These are phyloP conservation scores for Hiodon tergisus DNA, from an alignment of 2,113 vertebrate genomes.

Conservation along the genomic window DNA sequence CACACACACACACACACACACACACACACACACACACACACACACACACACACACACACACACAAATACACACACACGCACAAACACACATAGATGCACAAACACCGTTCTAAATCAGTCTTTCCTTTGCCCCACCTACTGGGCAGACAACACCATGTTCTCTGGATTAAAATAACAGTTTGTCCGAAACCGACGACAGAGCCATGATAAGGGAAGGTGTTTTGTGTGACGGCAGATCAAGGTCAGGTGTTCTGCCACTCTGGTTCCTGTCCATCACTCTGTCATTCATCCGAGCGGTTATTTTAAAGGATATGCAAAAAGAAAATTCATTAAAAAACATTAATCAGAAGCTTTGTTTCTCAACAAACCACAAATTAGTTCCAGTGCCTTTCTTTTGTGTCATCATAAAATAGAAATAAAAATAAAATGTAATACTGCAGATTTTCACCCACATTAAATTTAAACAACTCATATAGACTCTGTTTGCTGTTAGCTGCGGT, in stretches of 20 bases:
- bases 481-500: constrained; percentile 32
- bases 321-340: constrained; percentile 26
- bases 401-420: constrained; percentile 46
- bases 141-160: constrained; percentile 37
- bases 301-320: constrained; percentile 24
- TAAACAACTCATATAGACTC: constrained; percentile 34
- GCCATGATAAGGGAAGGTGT: constrained; percentile 30
- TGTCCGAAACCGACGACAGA: constrained; percentile 33
- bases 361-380: constrained; percentile 49
- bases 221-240: constrained; percentile 28
- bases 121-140: constrained; percentile 30
- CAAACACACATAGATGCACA: too few species aligned
- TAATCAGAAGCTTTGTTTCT: constrained; percentile 29
- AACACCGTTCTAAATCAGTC: too few species aligned
- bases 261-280: constrained; percentile 25
- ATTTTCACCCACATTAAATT: constrained; percentile 32
- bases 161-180: constrained; percentile 28
- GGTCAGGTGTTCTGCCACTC: constrained; percentile 25
- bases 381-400: constrained; percentile 62
- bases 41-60: too few species aligned
- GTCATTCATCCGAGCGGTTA: constrained; percentile 18
- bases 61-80: too few species aligned
- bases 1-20: too few species aligned
- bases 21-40: too few species aligned
- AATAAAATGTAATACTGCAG: constrained; percentile 41